Evolutionary conservation across 2,797 vertebrate species (phyloP), one percentile per base, ranked within the genome.

Genomic region (Rhinophrynus dorsalis): DNA sequence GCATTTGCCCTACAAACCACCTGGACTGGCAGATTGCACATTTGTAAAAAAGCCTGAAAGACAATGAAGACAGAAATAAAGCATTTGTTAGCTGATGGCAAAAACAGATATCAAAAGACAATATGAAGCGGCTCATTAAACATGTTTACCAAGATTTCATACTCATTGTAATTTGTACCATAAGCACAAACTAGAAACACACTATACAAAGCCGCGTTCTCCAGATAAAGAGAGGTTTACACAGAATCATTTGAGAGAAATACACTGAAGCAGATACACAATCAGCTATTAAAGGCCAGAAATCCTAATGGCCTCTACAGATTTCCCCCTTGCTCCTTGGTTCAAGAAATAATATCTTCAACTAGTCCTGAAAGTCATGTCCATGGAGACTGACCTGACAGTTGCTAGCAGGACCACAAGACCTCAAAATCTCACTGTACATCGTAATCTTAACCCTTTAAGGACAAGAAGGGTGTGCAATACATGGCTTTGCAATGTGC

Each of bases 11-110:
- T 92, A 83, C 86, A 92, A 82, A 90, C 90, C 84, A 91, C 88
- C 83, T 79, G 89, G 84, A 94, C 24, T 78, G 88, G 90, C 89
- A 94, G 89, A 87, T 92, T 94, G 90, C 91, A 93, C 94, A 95
- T 96, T 83, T 93, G 90, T 79, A 95, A 86, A 87, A 93, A 93
- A 65, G 90, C 88, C 91, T 98, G 85, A 68, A 88, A 91, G 86
- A 75, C 79, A 81, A 84, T 72, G 83, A 68, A 74, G 65, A 67
- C 52, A n/a, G 0, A 79, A 52, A 82, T 79, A 78, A 48, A 68
- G 75, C 63, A 55, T 58, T 40, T 78, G 54, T 75, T 58, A 75
- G 61, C 60, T 30, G 59, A 64, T 71, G 24, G 48, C 55, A 65
- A 56, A 33, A 68, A 56, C 20, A 48, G 45, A 68, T 60, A 24